Evolutionary conservation across 2,888 invertebrate genomes (phyloP), one percentile per base, ranked within the genome.

Genomic region (Sinodicranocentrus sp.): DNA sequence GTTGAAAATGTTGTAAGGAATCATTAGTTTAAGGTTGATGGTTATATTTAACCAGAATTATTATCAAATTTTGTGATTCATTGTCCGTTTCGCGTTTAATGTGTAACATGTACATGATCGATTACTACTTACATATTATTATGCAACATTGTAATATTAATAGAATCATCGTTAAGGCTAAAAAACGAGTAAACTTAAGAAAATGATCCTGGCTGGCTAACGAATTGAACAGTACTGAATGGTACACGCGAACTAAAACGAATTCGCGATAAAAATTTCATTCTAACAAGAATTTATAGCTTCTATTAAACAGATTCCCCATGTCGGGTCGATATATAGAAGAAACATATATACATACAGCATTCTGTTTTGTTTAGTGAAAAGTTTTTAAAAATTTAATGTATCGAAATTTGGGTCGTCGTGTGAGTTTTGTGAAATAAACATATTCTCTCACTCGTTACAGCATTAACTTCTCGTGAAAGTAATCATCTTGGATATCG

Each of bases 61-160:
- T 82, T 82, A 82, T 82, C 82, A 82, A 82, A 75, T 68, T 82
- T 72, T 82, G 82, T 82, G 82, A 82, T 82, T 75, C 82, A 82
- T 67, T 82, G 82, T 76, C 76, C 82, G 82, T 82, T 82, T 61
- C 67, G 65, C 65, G 70, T 75, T 73, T 75, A 33, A 70, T 52
- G 39, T 68, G 8, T 52, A 61, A 67, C 23, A n/a, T 57, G 54
- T 67, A 21, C 59, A 57, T 59, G 19, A 68, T 77, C 67, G 63
- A 63, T 63, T 75, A 65, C 63, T 72, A 59, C 43, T 59, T 72
- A 71, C 33, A 19, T 25, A 48, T 70, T 59, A 59, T 15, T 59
- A 52, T 59, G 21, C 23, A 59, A 59, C 25, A 21, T 23, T n/a
- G n/a, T n/a, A n/a, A n/a, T n/a, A n/a, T n/a, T n/a, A n/a, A n/a